Conservation (phyloP, 1,140 invertebrate species). For the Drosophila prosaltans region DNA sequence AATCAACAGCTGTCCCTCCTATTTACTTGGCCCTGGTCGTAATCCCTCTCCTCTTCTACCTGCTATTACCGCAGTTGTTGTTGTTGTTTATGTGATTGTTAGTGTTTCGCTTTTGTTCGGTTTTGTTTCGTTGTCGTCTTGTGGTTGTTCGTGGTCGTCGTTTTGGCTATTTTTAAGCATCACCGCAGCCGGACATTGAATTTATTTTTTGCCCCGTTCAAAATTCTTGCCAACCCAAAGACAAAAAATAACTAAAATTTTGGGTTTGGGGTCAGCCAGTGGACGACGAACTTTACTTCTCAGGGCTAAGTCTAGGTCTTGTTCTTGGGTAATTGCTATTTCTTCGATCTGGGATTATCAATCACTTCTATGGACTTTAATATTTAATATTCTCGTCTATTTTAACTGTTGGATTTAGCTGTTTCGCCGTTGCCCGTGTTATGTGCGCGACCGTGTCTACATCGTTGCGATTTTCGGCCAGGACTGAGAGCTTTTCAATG, state of each 20-base stretch:
- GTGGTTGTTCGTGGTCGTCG: slow-evolving; percentile 33
- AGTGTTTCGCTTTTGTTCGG: slow-evolving; percentile 56
- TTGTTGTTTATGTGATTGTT: slow-evolving; percentile 16
- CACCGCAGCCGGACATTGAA: slow-evolving; percentile 75
- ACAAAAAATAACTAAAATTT: slow-evolving; percentile 1
- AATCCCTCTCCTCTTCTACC: slow-evolving; percentile 26
- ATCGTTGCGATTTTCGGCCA: slow-evolving; percentile 82
- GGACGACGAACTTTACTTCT: background rate
- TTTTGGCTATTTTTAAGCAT: slow-evolving; percentile 77
- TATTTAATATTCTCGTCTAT: background rate
- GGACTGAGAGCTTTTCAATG: slow-evolving; percentile 79
- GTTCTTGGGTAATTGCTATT: background rate
- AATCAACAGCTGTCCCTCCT: slow-evolving; percentile 43
- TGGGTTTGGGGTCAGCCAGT: background rate
- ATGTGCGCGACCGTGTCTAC: slow-evolving; percentile 66
- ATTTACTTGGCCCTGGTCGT: slow-evolving; percentile 67
- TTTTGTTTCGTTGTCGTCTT: slow-evolving; percentile 53
- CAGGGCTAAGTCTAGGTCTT: background rate
- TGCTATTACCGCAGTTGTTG: slow-evolving; percentile 19
- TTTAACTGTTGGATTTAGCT: slow-evolving; percentile 8
- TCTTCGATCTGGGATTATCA: background rate
- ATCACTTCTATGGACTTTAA: too few species aligned
- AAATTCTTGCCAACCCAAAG: slow-evolving; percentile 43
- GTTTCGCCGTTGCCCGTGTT: slow-evolving; percentile 15
- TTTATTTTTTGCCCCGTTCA: slow-evolving; percentile 67